Evolutionary conservation across 37 sponge, comb jelly and placozoan genomes (phyloP).

Genomic region (Chondrosia reniformis): DNA sequence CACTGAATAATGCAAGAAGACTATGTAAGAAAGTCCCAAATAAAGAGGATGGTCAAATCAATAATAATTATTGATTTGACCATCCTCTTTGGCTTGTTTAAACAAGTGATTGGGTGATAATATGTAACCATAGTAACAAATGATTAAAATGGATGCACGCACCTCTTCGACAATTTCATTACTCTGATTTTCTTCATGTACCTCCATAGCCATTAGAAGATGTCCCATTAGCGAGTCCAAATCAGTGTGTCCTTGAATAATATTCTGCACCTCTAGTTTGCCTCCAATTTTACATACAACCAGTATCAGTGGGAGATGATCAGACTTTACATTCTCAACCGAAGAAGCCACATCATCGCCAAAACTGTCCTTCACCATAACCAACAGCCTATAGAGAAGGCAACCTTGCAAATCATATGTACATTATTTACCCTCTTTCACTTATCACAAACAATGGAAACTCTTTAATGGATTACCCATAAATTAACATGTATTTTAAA

Average conservation of each 20-base stretch:
- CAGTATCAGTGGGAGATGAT: constrained; percentile 76
- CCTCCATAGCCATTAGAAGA: constrained; percentile 56
- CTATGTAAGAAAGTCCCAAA: too few relatives aligned
- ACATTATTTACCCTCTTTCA: too few relatives aligned
- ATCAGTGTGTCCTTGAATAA: constrained; percentile 74
- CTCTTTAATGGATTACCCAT: too few relatives aligned
- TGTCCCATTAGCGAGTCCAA: constrained; percentile 55
- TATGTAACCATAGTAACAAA: not conserved
- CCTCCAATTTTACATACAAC: constrained; percentile 71
- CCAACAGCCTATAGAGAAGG: constrained; percentile 41
- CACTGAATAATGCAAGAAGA: too few relatives aligned
- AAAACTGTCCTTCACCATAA: constrained; percentile 73
- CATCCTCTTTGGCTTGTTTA: too few relatives aligned
- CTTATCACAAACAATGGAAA: too few relatives aligned
- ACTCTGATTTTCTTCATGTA: constrained; percentile 25
- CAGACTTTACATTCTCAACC: constrained; percentile 60
- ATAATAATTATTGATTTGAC: too few relatives aligned
- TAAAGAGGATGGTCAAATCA: too few relatives aligned
- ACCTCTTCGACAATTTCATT: constrained; percentile 72
- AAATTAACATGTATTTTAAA: too few relatives aligned
- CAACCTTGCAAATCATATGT: too few relatives aligned
- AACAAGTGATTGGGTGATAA: too few relatives aligned
- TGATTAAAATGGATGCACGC: constrained; percentile 1
- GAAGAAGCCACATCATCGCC: constrained; percentile 43
- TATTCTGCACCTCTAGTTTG: constrained; percentile 45